Percentiles rank a stretch among this genome's conserved stretches.
phyloP scores from a whole-genome alignment of 2,113 vertebrate species.

The Struthio camelus region DNA sequence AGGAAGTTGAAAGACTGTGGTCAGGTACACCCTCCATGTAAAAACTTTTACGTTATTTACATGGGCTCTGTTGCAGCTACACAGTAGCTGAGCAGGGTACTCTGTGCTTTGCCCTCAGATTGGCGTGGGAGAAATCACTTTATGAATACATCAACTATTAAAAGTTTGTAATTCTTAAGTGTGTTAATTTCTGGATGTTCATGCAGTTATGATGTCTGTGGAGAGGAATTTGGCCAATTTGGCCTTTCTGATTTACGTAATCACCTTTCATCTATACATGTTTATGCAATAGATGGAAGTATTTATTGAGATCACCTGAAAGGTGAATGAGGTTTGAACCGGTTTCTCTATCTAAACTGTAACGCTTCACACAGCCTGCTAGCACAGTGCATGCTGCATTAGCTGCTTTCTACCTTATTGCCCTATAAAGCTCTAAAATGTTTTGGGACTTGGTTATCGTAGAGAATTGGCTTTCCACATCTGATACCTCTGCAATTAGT shows the following conservation, averaged over 20 bases:
- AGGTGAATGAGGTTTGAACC: conserved; percentile 26
- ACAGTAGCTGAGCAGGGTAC: background rate
- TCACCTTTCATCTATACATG: background rate
- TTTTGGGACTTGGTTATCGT: background rate
- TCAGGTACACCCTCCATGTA: background rate
- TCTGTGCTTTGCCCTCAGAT: background rate
- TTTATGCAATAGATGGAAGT: conserved; percentile 6
- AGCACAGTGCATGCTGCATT: background rate
- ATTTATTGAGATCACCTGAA: background rate
- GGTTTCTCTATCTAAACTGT: background rate
- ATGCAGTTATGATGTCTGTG: background rate
- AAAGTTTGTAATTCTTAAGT: background rate
- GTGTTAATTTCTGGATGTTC: background rate
- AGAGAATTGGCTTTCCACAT: conserved; percentile 36
- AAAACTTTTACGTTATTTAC: background rate
- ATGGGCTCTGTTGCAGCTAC: background rate
- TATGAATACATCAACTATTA: background rate
- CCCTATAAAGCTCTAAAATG: conserved; percentile 15
- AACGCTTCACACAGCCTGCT: background rate
- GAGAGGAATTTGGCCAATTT: background rate
- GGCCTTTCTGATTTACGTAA: background rate
- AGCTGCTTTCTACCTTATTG: conserved; percentile 49
- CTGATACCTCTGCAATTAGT: conserved; percentile 42
- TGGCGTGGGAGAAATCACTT: background rate
- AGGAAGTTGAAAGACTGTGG: background rate